Evolutionary conservation across 2,888 invertebrate genomes (phyloP), one percentile per base, ranked within the genome.

Genomic region (Pammene aurita): DNA sequence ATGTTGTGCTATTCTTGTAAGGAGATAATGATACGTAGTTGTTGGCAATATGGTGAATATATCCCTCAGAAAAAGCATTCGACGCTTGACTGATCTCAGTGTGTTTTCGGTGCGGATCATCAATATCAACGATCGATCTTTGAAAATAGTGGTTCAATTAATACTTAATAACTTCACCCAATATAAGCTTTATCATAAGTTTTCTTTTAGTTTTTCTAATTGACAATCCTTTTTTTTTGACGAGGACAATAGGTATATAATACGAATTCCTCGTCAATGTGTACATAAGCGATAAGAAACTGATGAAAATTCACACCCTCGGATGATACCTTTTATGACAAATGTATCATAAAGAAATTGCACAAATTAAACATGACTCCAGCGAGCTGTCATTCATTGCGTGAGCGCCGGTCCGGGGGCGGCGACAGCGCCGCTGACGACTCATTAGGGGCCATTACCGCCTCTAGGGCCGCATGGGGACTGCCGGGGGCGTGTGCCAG

Each of bases 371-470:
- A 55, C 70, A 38, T 67, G 61, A 63, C 18, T 56, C 61, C 16
- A 67, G 11, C 42, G 34, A 61, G 26, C 26, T 70, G 75, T 75
- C 75, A 75, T 69, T 74, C 73, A 18, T 10, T 57, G 67, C 63
- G 68, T 61, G 10, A 55, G 61, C 46, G 62, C 55, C 54, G 64
- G 34, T 48, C 56, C 60, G 16, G 57, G 80, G 84, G 82, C 79
- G 80, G 78, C 73, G 63, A 68, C 66, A 55, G 60, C 84, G 89
- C 88, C 88, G 80, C 76, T 86, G 89, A 89, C 80, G 83, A 83
- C 84, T 89, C 89, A 87, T 90, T 90, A 89, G 80, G 78, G 75
- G 76, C 76, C 77, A 76, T 78, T 72, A 71, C 71, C 73, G 77
- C 74, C 76, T 66, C 72, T 72, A 72, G 68, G 63, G 70, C 57